These are phyloP conservation scores for Teinopalpus imperialis DNA, from an alignment of 2,888 invertebrate species.

Conservation along the genomic window DNA sequence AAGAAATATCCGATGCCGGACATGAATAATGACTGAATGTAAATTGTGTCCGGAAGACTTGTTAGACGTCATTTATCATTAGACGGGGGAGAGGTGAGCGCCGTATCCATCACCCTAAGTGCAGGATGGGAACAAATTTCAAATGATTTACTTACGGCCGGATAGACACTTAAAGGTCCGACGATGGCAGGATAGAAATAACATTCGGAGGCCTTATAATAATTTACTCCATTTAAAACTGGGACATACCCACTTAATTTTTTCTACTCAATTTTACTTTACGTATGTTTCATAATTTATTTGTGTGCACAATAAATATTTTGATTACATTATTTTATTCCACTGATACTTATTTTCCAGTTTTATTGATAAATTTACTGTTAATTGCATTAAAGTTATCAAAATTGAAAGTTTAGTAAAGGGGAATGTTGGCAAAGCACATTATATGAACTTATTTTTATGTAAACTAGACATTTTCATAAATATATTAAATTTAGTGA, in stretches of 20 bases:
- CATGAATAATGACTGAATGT: conserved; percentile 35
- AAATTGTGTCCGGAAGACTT: conserved; percentile 38
- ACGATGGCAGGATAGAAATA: conserved; percentile 31
- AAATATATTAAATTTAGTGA: too few relatives aligned
- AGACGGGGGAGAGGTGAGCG: conserved; percentile 39
- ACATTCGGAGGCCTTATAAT: conserved; percentile 47
- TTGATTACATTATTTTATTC: too few relatives aligned
- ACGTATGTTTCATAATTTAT: too few relatives aligned
- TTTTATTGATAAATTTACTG: too few relatives aligned
- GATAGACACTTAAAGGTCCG: conserved; percentile 36
- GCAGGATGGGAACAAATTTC: conserved; percentile 50
- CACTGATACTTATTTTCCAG: too few relatives aligned
- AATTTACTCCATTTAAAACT: conserved; percentile 46
- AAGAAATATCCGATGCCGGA: conserved; percentile 7
- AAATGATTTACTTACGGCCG: conserved; percentile 50
- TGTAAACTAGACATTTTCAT: too few relatives aligned
- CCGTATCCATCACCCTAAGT: conserved; percentile 60
- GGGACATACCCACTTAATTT: conserved; percentile 8
- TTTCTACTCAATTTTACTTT: too few relatives aligned
- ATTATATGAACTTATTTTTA: too few relatives aligned
- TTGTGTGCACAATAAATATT: too few relatives aligned
- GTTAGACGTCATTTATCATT: conserved; percentile 54
- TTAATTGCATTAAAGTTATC: too few relatives aligned
- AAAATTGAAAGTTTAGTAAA: too few relatives aligned
- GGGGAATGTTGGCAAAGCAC: too few relatives aligned